Conservation (phyloP, 2,797 vertebrate genomes). For the Gallinago solitaria region DNA sequence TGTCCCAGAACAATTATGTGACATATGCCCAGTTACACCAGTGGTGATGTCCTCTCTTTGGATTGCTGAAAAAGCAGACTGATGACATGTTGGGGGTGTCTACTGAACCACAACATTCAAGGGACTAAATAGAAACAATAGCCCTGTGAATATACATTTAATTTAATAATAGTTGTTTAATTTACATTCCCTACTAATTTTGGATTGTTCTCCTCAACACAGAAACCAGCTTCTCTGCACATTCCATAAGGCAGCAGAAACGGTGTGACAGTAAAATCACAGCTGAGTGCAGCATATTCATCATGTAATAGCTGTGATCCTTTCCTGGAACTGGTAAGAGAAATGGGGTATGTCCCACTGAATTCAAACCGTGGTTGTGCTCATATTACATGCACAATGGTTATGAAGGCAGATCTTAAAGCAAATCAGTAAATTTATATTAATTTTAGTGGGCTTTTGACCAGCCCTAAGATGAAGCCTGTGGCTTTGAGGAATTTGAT, state of each 20-base stretch:
- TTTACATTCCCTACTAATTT: neutral
- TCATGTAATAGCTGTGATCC: neutral
- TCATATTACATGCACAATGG: neutral
- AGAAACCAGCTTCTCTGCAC: neutral
- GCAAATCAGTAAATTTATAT: neutral
- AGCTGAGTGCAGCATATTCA: neutral
- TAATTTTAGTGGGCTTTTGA: conserved; percentile 23
- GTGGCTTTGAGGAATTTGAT: neutral
- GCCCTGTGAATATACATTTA: neutral
- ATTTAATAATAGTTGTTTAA: neutral
- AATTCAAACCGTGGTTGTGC: neutral
- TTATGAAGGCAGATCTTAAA: neutral
- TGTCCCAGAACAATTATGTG: neutral
- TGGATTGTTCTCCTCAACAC: neutral
- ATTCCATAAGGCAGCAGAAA: neutral
- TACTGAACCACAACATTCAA: neutral
- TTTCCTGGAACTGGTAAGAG: neutral
- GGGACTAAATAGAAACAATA: neutral
- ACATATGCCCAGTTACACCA: neutral
- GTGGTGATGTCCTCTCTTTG: neutral
- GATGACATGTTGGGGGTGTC: neutral
- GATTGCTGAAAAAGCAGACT: neutral
- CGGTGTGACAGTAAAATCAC: neutral
- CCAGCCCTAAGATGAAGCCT: neutral
- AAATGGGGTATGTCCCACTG: neutral